Evolutionary conservation across 1,140 invertebrate genomes (phyloP), one percentile per base, ranked within the genome.

Genomic region (Apis mellifera): DNA sequence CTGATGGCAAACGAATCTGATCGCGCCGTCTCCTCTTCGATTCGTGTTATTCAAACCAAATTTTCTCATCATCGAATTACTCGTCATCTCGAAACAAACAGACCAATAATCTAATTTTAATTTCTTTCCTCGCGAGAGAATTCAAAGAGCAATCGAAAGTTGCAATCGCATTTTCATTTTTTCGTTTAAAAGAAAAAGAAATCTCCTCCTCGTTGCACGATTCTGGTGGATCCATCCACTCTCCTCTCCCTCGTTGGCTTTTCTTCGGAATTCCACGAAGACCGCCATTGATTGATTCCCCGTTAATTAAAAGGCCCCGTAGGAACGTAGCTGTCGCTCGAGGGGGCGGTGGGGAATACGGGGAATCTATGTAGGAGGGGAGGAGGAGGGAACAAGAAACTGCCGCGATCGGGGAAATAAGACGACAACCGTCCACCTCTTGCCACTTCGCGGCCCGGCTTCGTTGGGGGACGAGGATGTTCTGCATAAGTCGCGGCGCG

Each of bases 211-310:
- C 65, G 65, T 78, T 66, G 55, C 76, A 78, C 76, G 65, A 69
- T 21, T 19, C 55, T 13, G 9, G 17, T 32, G 60, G 55, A 68
- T 76, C 71, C 55, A 57, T 48, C 12, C 17, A 57, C 17, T 48
- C 57, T 5, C 70, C 57, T 62, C 7, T 15, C 23, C 7, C 66
- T 52, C 54, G 68, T 13, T 78, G 50, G 71, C 74, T 86, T 83
- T 90, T 86, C 89, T 78, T 80, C 77, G 83, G 81, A 85, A 90
- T 89, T 85, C 84, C 84, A 69, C 52, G 62, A 70, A 76, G 60
- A 75, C 69, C 72, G 42, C 78, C 87, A 88, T 89, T 91, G 91
- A 93, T 92, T 91, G 89, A 92, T 91, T 92, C 87, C 87, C 90
- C 73, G 89, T 91, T 93, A 93, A 93, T 93, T 92, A 93, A 90